Evolutionary conservation across 2,797 vertebrate species (phyloP).

Genomic region (Trematocara caparti): DNA sequence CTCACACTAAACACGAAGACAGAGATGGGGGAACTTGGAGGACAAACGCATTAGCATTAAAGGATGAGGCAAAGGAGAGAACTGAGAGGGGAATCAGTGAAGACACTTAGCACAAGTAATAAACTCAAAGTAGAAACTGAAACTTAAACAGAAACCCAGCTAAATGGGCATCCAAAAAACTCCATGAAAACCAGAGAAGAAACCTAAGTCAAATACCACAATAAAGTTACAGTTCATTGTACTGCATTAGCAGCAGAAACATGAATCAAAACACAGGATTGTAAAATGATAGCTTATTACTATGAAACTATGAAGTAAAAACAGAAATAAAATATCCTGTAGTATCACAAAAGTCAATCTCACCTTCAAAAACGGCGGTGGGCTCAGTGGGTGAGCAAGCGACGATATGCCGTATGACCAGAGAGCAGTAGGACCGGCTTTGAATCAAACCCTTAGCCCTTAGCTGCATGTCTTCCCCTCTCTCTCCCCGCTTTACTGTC

Average conservation of each 20-base stretch:
- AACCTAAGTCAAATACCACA: neutral
- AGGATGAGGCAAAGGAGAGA: neutral
- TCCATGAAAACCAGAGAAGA: neutral
- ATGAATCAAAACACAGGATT: neutral
- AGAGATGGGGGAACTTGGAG: neutral
- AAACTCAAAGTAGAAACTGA: neutral
- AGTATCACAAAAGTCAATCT: neutral
- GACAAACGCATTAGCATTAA: neutral
- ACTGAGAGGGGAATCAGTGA: neutral
- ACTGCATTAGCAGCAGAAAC: neutral
- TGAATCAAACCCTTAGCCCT: neutral
- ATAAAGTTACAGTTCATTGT: neutral
- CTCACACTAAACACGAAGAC: neutral
- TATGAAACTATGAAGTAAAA: neutral
- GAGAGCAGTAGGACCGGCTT: neutral
- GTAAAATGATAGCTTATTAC: neutral
- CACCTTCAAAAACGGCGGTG: fast-evolving
- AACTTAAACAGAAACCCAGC: neutral
- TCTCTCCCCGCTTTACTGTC: neutral
- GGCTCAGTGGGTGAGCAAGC: neutral
- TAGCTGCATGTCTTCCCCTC: neutral
- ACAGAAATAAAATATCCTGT: neutral
- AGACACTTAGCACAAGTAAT: neutral
- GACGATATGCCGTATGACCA: neutral
- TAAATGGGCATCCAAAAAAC: neutral